Conservation (phyloP, 2,113 vertebrate species). For the Xiphophorus hellerii region DNA sequence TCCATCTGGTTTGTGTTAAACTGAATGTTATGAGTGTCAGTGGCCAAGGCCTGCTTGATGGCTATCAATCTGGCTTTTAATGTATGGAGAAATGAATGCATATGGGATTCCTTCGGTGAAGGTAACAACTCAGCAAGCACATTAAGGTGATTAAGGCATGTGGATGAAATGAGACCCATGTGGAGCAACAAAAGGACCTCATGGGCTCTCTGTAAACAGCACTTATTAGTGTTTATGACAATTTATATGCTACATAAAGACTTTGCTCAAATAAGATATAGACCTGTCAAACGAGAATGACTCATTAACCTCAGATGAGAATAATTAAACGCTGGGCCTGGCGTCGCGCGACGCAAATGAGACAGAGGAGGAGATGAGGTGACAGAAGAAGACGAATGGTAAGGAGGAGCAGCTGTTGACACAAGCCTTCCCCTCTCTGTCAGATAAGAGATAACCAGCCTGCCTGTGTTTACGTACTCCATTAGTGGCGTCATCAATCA, state of each 20-base stretch:
- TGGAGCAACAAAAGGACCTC: conserved; percentile 75
- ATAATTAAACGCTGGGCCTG: not conserved
- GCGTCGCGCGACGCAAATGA: conserved; percentile 13
- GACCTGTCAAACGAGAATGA: conserved; percentile 1
- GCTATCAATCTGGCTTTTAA: conserved; percentile 78
- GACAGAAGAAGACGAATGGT: conserved; percentile 52
- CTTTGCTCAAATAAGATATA: not conserved
- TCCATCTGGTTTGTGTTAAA: conserved; percentile 81
- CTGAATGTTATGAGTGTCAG: conserved; percentile 78
- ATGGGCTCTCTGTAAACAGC: not conserved
- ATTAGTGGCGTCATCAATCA: conserved; percentile 70
- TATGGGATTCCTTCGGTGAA: conserved; percentile 76
- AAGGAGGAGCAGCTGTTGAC: conserved; percentile 47
- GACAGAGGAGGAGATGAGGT: conserved; percentile 6
- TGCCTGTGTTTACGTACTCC: conserved; percentile 65
- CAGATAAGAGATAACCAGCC: conserved; percentile 69
- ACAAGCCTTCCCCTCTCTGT: conserved; percentile 57
- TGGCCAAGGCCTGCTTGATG: conserved; percentile 69
- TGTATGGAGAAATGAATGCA: conserved; percentile 62
- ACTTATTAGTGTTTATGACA: not conserved
- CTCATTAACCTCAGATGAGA: not conserved
- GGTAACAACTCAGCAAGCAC: conserved; percentile 87
- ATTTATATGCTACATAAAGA: not conserved
- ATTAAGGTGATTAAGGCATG: conserved; percentile 87
- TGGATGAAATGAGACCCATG: conserved; percentile 79